Evolutionary conservation across 2,888 invertebrate genomes (phyloP), one percentile per base, ranked within the genome.

Genomic region (Crematogaster levior): DNA sequence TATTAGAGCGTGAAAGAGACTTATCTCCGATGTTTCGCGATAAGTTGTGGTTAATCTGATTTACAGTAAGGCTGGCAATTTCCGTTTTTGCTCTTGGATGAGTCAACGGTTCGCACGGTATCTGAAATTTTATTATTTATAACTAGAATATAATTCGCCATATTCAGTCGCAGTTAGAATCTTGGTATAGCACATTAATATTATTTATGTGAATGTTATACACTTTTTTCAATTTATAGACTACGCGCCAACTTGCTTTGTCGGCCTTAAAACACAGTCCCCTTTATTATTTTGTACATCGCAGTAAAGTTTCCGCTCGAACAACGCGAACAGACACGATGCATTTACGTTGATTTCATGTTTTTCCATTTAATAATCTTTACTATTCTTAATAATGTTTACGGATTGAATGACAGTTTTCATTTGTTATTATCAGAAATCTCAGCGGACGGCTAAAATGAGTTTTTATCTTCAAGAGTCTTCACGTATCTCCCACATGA

Each of bases 1-100:
- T 56, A 72, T 72, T 40, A 21, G 68, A 68, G 68, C 72, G 40
- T 43, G 43, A 43, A 43, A 58, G 43, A 43, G 43, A 73, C 18
- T 46, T 65, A 27, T 65, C 63, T 43, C 3, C n/a, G n/a, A 60
- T 43, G 43, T 58, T 30, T 27, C 21, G 30, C 30, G 40, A 73
- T 56, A 73, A 73, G n/a, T 46, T 60, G 73, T 40, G 73, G 30
- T 60, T 43, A 60, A 60, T 60, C 15, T 10, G 43, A 60, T 27
- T 34, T n/a, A 51, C 34, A 27, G 34, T 34, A 70, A 21, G 30
- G 15, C 34, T 9, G 21, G 37, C 12, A 5, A 12, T 56, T 72
- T 27, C 46, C 27, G n/a, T 72, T 73, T 58, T 58, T 58, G 40
- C 58, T 43, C 27, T 21, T n/a, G 12, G 15, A 43, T 21, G 51